A percentile compares a stretch with the other conserved stretches of the same genome.
Evolutionary conservation across 2,797 vertebrate species (phyloP).

Genomic region (Poeciliopsis presidionis): DNA sequence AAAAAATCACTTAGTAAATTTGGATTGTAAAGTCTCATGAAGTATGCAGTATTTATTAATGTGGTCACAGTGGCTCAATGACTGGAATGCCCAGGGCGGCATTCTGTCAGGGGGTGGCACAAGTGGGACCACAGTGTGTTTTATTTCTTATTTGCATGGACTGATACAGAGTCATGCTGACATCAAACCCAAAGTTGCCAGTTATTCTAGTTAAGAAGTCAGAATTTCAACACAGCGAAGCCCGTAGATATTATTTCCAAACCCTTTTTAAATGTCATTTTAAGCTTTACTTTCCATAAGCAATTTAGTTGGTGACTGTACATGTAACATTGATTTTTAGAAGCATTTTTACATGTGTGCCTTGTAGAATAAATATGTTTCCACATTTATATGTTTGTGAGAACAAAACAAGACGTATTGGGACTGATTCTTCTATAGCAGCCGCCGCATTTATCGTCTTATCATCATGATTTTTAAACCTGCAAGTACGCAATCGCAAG

Average conservation of each 20-base stretch:
- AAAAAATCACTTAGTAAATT: constrained; percentile 2
- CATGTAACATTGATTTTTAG: no score
- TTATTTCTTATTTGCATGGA: constrained; percentile 2
- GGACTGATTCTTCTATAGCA: not conserved
- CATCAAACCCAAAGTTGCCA: no score
- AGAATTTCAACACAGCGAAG: no score
- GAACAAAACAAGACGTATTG: not conserved
- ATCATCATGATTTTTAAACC: not conserved
- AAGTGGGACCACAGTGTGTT: not conserved
- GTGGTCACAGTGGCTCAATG: not conserved
- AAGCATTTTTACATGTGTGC: no score
- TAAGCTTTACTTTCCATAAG: no score
- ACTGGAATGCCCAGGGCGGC: not conserved
- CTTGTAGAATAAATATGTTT: no score
- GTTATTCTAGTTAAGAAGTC: no score
- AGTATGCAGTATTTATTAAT: not conserved
- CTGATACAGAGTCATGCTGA: not conserved
- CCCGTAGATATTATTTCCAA: no score
- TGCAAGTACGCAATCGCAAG: constrained; percentile 7
- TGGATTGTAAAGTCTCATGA: not conserved
- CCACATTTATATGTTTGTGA: not conserved
- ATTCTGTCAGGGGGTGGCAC: not conserved
- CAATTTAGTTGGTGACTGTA: no score
- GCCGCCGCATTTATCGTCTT: not conserved
- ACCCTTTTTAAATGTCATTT: no score